phyloP scores from a whole-genome alignment of 2,888 invertebrate genomes.

The Stenoptilia bipunctidactyla region DNA sequence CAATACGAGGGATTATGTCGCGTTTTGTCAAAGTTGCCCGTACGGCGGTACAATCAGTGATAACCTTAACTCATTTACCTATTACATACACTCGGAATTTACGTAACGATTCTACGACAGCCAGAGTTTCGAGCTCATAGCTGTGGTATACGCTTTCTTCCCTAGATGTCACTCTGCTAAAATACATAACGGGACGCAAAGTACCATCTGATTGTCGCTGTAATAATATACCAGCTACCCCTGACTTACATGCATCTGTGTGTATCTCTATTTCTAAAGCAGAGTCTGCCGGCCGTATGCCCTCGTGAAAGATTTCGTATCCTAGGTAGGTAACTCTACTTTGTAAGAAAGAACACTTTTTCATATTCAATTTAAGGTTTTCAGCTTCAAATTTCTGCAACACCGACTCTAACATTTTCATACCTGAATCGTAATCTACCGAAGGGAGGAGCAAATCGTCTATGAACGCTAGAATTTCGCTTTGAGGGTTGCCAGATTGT shows the following conservation, averaged over 20 bases:
- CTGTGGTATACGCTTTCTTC: no score
- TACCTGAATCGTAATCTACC: slow-evolving; percentile 6
- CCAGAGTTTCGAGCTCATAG: no score
- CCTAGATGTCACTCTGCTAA: no score
- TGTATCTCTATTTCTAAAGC: slow-evolving; percentile 18
- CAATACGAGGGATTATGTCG: no score
- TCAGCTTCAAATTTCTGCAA: slow-evolving; percentile 5
- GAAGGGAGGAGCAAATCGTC: slow-evolving; percentile 15
- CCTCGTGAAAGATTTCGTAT: slow-evolving; percentile 16
- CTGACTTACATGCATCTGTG: slow-evolving; percentile 21
- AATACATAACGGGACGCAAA: no score
- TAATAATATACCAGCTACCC: slow-evolving; percentile 20
- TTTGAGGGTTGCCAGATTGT: slow-evolving; percentile 6
- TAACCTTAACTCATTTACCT: background rate
- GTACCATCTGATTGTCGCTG: slow-evolving; percentile 19
- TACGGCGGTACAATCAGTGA: no score
- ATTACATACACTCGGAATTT: no score
- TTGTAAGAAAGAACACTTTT: slow-evolving; percentile 20
- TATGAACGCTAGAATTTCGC: slow-evolving; percentile 6
- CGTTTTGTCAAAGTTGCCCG: no score
- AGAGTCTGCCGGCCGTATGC: slow-evolving; percentile 16
- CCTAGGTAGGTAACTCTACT: slow-evolving; percentile 17
- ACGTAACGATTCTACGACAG: no score
- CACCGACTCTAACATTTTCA: slow-evolving; percentile 9
- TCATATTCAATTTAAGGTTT: slow-evolving; percentile 18